A percentile compares a stretch with the other conserved stretches of the same genome.
Evolutionary conservation across 2,888 invertebrate species (phyloP).

Genomic region (Lissocephala sabroskyi): DNA sequence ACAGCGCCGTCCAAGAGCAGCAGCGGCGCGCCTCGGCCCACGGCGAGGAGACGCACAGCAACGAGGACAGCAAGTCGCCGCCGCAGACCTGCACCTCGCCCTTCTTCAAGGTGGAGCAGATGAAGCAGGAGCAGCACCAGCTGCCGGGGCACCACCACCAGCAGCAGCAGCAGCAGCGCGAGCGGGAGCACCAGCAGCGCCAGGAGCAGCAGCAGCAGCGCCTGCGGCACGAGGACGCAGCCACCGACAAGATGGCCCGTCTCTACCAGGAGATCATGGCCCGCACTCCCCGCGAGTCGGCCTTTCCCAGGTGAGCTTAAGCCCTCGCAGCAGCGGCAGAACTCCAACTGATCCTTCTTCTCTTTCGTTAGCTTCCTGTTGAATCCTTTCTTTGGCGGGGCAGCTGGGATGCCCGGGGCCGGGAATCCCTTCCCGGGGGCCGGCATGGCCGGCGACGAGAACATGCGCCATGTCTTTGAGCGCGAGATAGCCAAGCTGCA

Average conservation of each 20-base stretch:
- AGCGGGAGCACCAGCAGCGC: slow-evolving; percentile 66
- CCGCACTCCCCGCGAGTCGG: slow-evolving; percentile 83
- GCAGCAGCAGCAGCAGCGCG: slow-evolving; percentile 72
- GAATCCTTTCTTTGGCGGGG: slow-evolving; percentile 85
- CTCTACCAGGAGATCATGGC: slow-evolving; percentile 97
- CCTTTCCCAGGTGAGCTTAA: slow-evolving; percentile 82
- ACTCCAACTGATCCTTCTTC: background rate
- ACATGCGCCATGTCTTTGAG: slow-evolving; percentile 90
- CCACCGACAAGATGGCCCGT: slow-evolving; percentile 95
- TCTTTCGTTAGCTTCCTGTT: slow-evolving; percentile 78
- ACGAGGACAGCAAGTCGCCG: slow-evolving; percentile 87
- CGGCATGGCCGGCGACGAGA: slow-evolving; percentile 79
- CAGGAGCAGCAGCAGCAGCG: slow-evolving; percentile 71
- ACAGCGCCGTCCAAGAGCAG: slow-evolving; percentile 73
- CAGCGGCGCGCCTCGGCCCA: slow-evolving; percentile 72
- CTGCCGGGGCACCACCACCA: slow-evolving; percentile 63
- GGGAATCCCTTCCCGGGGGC: slow-evolving; percentile 59
- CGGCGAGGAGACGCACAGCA: slow-evolving; percentile 80
- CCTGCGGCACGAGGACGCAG: slow-evolving; percentile 79
- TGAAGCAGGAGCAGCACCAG: slow-evolving; percentile 73
- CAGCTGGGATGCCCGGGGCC: slow-evolving; percentile 70
- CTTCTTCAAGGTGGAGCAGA: slow-evolving; percentile 78
- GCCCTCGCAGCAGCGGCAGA: slow-evolving; percentile 20
- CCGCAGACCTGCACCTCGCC: slow-evolving; percentile 87
- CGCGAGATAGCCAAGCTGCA: slow-evolving; percentile 92